Evolutionary conservation across 2,797 vertebrate species (phyloP).

Genomic region (Thunnus albacares): DNA sequence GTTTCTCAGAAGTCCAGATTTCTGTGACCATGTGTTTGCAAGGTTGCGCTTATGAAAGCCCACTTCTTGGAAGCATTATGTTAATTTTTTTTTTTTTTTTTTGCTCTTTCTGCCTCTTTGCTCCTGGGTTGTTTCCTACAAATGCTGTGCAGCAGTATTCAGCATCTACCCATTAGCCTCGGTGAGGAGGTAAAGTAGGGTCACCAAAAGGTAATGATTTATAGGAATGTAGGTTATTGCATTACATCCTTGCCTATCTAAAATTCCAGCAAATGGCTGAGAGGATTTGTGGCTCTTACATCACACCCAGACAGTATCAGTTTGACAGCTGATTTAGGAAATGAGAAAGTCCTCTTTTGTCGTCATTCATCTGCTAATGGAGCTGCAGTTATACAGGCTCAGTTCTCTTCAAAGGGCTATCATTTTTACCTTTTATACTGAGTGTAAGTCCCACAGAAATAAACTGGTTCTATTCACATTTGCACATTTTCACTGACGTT

Average conservation of each 20-base stretch:
- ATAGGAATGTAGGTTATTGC: not conserved
- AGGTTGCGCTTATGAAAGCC: too few species aligned
- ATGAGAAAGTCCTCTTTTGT: constrained; percentile 53
- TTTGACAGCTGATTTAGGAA: constrained; percentile 43
- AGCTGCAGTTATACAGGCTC: constrained; percentile 15
- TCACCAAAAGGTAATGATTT: constrained; percentile 17
- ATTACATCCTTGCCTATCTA: constrained; percentile 31
- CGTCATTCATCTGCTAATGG: constrained; percentile 56
- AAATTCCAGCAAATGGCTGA: constrained; percentile 33
- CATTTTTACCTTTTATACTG: constrained; percentile 17
- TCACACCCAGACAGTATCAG: constrained; percentile 24
- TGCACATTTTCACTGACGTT: not conserved
- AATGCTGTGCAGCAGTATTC: not conserved
- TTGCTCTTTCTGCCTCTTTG: not conserved
- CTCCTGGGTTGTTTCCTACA: not conserved
- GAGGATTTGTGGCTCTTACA: constrained; percentile 55
- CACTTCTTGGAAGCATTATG: too few species aligned
- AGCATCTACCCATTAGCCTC: not conserved
- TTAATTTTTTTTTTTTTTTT: too few species aligned
- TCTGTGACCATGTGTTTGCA: not conserved
- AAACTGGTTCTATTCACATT: constrained; percentile 6
- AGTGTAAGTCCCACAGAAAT: constrained; percentile 2
- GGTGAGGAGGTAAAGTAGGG: not conserved
- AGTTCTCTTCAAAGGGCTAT: constrained; percentile 20
- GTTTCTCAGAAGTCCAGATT: not conserved